Evolutionary conservation across 1,140 invertebrate species (phyloP), one percentile per base, ranked within the genome.

Genomic region (Acromyrmex heyeri): DNA sequence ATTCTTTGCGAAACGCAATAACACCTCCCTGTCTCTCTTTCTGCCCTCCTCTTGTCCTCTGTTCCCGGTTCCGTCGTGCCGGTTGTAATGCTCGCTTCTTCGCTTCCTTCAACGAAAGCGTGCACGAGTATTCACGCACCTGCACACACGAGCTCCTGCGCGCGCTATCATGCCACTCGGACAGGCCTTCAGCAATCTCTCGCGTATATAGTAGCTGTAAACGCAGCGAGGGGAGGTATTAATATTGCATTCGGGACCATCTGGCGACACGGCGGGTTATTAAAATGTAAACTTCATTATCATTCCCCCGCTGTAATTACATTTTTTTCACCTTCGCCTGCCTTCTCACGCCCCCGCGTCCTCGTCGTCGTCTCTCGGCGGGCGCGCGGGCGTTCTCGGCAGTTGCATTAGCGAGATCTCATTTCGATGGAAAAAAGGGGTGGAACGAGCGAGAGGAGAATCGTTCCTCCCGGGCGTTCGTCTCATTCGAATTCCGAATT

Each of bases 251-350:
- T 91, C 90, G 86, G 83, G 86, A 87, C 83, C 91, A 91, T 91
- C 91, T 91, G 91, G 88, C 90, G 91, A 91, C 91, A 87, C 83
- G 82, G 62, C 55, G 77, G 88, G 91, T 91, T 91, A 91, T 91
- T 91, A 91, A 91, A 91, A 91, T 91, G 91, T 91, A 91, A 91
- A 91, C 91, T 91, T 91, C 90, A 91, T 91, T 91, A 91, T 91
- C 91, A 91, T 91, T 91, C 90, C 69, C 38, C 83, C 67, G 70
- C 30, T 90, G 91, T 91, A 91, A 91, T 91, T 91, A 90, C 86
- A 91, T 91, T 91, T 91, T 89, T 91, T 87, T 85, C 55, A 44
- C 57, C 50, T 77, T 67, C 30, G 59, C 44, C 55, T 48, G 8
- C 24, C 24, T 55, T 64, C 30, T 55, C 38, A 24, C 61, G 8